Conservation (phyloP, 2,113 vertebrate genomes). For the Phoenicopterus ruber region DNA sequence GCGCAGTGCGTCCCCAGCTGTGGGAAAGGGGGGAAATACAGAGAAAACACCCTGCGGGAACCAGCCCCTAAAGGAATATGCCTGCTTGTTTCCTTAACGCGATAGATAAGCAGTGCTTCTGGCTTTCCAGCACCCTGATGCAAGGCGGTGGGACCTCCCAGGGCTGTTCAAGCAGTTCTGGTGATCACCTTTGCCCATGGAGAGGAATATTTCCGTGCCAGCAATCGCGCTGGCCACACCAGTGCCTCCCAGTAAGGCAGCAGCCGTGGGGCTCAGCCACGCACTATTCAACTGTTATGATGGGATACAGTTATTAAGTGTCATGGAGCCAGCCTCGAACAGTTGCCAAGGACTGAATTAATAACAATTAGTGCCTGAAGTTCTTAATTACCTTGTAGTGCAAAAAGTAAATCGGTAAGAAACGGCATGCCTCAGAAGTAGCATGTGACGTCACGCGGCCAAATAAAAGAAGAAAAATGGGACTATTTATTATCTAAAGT, state of each 20-base stretch:
- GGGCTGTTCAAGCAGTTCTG: background rate
- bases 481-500: background rate
- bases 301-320: background rate
- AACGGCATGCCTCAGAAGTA: background rate
- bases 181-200: background rate
- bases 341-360: background rate
- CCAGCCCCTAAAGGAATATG: background rate
- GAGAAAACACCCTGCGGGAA: background rate
- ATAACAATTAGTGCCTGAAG: background rate
- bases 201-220: background rate
- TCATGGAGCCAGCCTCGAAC: background rate
- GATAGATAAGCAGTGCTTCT: background rate
- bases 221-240: rapidly evolving
- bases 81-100: background rate
- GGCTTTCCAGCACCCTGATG: background rate
- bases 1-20: background rate
- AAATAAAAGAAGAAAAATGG: background rate
- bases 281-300: background rate
- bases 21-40: background rate
- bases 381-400: background rate
- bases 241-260: background rate
- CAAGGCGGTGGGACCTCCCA: background rate
- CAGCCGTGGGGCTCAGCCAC: background rate
- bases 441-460: background rate
- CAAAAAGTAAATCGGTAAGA: background rate